Evolutionary conservation across 2,113 vertebrate genomes (phyloP), one percentile per base, ranked within the genome.

Genomic region (Polyodon spathula): DNA sequence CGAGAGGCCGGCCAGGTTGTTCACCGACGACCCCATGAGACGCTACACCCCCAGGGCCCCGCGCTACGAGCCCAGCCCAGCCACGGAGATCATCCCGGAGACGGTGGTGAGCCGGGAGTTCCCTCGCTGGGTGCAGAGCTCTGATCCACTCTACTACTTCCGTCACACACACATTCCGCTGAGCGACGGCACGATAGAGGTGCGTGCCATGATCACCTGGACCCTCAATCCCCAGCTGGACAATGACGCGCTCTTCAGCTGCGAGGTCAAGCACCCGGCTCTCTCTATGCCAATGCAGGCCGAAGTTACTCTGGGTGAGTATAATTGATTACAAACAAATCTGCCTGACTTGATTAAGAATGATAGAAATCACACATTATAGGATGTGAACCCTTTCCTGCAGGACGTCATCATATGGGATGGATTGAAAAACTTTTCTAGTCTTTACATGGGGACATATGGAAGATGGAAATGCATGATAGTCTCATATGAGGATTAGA

Each of bases 201-300:
- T 93, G 4, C 82, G 89, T 0, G 93, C 92, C 64, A 82, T 90
- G 66, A 88, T 97, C 60, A 94, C 91, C 62, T 97, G 94, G 94
- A 92, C 88, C 14, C 86, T 97, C 55, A 95, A 96, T 81, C 94
- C 93, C 0, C 90, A 92, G 70, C 87, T 94, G 2, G 94, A 97
- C 83, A 94, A 92, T 0, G 91, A 96, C 40, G 94, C 94, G 0
- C 88, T 96, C 40, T 97, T 97, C 85, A 95, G 93, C 87, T 97
- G 94, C 4, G 92, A 96, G 81, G 93, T 97, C 75, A 93, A 93
- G 72, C 94, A 97, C 76, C 93, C 93, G 0, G 94, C 94, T 0
- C 90, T 97, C 73, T 93, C 92, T 37, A 96, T 97, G 94, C 89
- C 94, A 76, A 97, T 97, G 94, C 91, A 96, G 81, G 84, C 93